A percentile compares a stretch with the other conserved stretches of the same genome.
phyloP scores from a whole-genome alignment of 2,888 invertebrate genomes.

The Ichneumon xanthorius region DNA sequence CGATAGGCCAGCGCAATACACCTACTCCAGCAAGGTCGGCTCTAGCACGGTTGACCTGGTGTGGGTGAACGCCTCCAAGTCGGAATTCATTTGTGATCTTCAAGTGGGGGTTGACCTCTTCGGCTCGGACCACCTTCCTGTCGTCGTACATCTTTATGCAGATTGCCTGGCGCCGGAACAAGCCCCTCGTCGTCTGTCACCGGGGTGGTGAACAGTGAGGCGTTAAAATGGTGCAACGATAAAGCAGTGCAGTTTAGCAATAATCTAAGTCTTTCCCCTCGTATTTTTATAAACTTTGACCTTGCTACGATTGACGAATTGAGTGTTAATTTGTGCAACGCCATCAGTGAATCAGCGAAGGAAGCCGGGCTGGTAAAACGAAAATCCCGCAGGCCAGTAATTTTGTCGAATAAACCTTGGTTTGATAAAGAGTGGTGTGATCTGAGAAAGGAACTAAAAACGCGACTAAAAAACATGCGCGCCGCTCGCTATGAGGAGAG shows the following conservation, averaged over 20 bases:
- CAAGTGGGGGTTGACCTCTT: neutral
- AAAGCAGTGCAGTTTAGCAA: neutral
- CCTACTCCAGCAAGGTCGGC: neutral
- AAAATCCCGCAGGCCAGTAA: neutral
- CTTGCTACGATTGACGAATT: neutral
- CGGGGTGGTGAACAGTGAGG: neutral
- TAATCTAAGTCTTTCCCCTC: neutral
- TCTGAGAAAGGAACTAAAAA: neutral
- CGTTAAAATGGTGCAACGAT: neutral
- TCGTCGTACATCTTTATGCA: neutral
- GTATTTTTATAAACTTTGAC: neutral
- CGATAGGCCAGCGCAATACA: neutral
- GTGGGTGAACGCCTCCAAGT: neutral
- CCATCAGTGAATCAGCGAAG: neutral
- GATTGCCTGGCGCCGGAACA: neutral
- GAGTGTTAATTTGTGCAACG: neutral
- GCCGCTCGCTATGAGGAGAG: neutral
- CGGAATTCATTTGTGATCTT: neutral
- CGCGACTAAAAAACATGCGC: neutral
- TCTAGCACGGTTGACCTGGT: neutral
- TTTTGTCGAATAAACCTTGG: neutral
- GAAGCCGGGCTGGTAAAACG: neutral
- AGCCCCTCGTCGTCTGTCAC: neutral
- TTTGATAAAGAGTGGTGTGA: slow-evolving; percentile 2
- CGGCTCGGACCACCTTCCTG: neutral